phyloP scores from a whole-genome alignment of 2,113 vertebrate genomes.

The Columba livia region DNA sequence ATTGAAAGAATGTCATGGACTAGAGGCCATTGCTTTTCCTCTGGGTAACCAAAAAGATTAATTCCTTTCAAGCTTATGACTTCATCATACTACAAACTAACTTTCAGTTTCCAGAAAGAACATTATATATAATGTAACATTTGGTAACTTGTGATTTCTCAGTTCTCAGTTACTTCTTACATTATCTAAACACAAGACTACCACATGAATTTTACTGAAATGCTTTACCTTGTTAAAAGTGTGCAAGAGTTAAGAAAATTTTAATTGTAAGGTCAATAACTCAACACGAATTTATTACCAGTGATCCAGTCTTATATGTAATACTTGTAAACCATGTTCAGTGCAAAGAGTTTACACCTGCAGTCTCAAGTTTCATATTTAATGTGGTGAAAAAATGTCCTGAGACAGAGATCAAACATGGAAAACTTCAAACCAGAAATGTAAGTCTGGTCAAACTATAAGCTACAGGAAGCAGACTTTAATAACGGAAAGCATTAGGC shows the following conservation, averaged over 20 bases:
- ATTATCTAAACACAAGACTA: not conserved
- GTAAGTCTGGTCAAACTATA: not conserved
- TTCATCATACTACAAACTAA: not conserved
- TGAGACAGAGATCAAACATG: not conserved
- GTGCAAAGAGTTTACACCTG: not conserved
- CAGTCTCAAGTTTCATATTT: not conserved
- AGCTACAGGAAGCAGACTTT: slow-evolving; percentile 1
- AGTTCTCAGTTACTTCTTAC: not conserved
- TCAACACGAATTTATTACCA: not conserved
- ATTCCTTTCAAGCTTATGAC: not conserved
- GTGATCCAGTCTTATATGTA: not conserved
- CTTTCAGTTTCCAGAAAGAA: not conserved
- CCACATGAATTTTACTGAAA: not conserved
- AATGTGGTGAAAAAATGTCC: not conserved
- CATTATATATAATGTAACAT: not conserved
- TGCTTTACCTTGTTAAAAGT: not conserved
- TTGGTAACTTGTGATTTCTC: not conserved
- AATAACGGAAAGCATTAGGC: slow-evolving; percentile 26
- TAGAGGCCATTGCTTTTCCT: not conserved
- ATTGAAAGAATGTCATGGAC: not conserved
- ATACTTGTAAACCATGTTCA: not conserved
- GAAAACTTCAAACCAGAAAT: slow-evolving; percentile 2
- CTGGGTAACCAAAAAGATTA: not conserved
- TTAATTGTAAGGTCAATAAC: not conserved
- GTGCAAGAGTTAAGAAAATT: not conserved